Percentiles rank a stretch among this genome's conserved stretches.
Conservation (phyloP, 1,140 invertebrate species). For the Sycobia sp. region DNA sequence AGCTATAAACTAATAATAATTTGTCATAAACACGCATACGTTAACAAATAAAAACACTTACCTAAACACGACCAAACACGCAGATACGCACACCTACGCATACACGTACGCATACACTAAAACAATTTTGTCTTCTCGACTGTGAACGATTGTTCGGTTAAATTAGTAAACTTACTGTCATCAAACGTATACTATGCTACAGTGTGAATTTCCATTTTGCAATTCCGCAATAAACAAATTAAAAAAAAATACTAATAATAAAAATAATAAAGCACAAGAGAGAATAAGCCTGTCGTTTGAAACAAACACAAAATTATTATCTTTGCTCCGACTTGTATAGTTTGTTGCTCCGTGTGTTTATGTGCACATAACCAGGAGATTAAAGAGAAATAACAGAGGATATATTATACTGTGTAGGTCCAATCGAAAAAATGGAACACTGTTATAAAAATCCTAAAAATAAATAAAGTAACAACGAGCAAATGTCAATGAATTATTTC, state of each 20-base stretch:
- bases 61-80: neutral
- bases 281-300: slow-evolving; percentile 35
- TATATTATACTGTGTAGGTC: slow-evolving; percentile 1
- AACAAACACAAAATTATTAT: slow-evolving; percentile 22
- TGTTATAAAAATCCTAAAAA: slow-evolving; percentile 28
- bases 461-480: slow-evolving; percentile 35
- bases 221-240: slow-evolving; percentile 30
- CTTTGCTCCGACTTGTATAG: slow-evolving; percentile 12
- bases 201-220: slow-evolving; percentile 29
- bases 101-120: neutral
- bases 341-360: slow-evolving; percentile 20
- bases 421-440: neutral
- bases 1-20: slow-evolving; percentile 25
- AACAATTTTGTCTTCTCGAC: slow-evolving; percentile 26
- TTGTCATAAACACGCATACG: neutral
- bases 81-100: neutral
- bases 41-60: neutral
- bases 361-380: neutral
- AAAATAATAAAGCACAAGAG: slow-evolving; percentile 24
- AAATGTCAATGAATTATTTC: slow-evolving; percentile 4
- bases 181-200: slow-evolving; percentile 17
- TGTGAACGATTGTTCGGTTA: slow-evolving; percentile 15
- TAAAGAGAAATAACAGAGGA: neutral
- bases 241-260: no score
- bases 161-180: slow-evolving; percentile 31